phyloP scores from a whole-genome alignment of 2,797 vertebrate species.

The Rhynchonycteris naso region DNA sequence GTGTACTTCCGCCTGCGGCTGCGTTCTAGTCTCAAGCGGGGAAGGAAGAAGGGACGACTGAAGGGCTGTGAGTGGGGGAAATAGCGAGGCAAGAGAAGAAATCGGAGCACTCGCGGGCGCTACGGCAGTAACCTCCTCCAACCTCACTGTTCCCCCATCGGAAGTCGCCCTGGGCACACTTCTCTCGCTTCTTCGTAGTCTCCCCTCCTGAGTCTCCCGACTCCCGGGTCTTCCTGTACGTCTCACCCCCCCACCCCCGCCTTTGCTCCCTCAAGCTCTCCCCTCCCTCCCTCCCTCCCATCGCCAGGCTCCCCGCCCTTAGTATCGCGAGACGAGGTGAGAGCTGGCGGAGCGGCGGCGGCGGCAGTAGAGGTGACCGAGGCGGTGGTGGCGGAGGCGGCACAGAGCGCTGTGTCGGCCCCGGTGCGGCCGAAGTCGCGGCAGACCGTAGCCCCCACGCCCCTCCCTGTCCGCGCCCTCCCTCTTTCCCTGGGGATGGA shows the following conservation, averaged over 20 bases:
- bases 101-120: neutral
- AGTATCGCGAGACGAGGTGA: constrained; percentile 81
- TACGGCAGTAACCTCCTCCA: neutral
- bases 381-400: constrained; percentile 79
- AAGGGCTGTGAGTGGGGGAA: constrained; percentile 7
- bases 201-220: neutral
- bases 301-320: constrained; percentile 75
- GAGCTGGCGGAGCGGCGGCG: constrained; percentile 79
- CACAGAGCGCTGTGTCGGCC: constrained; percentile 68
- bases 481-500: constrained; percentile 76
- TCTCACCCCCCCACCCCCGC: neutral
- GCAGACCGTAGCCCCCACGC: constrained; percentile 73
- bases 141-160: neutral
- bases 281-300: constrained; percentile 58
- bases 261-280: neutral
- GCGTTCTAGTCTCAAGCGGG: constrained; percentile 51
- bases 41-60: constrained; percentile 66
- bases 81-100: constrained; percentile 47
- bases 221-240: neutral
- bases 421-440: constrained; percentile 71
- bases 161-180: neutral
- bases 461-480: constrained; percentile 71
- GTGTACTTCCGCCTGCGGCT: constrained; percentile 70
- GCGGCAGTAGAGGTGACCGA: constrained; percentile 82
- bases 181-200: neutral